Percentiles rank a stretch among this genome's conserved stretches.
Evolutionary conservation across 2,113 vertebrate genomes (phyloP).

Genomic region (Platysternon megacephalum): DNA sequence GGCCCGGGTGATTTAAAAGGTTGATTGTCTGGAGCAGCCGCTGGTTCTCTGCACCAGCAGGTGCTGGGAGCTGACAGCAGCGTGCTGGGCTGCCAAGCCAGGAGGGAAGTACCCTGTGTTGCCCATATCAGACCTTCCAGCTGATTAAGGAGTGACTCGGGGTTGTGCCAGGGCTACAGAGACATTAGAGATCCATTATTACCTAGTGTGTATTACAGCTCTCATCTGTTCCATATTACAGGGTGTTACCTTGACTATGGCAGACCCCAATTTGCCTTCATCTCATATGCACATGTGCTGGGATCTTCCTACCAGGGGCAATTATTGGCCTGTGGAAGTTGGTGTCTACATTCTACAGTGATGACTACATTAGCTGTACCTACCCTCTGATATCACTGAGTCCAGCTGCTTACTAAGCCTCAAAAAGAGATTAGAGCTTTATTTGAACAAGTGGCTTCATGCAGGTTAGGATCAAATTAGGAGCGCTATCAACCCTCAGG

Average conservation of each 20-base stretch:
- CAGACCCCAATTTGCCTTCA: background rate
- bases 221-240: background rate
- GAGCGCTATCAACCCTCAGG: accelerated
- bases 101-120: background rate
- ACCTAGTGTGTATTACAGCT: accelerated
- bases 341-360: background rate
- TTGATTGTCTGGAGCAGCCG: background rate
- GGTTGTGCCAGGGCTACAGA: background rate
- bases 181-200: background rate
- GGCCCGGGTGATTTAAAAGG: no score
- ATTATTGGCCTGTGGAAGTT: background rate
- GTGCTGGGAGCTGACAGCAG: background rate
- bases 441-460: background rate
- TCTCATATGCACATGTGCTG: accelerated
- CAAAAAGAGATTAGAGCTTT: background rate
- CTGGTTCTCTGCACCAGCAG: background rate
- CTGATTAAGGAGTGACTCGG: background rate
- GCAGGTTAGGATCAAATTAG: background rate
- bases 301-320: background rate
- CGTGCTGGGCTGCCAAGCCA: background rate
- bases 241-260: background rate
- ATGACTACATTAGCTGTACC: background rate
- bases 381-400: background rate
- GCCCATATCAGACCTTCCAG: accelerated
- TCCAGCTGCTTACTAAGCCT: background rate